Conservation (phyloP, 2,888 invertebrate genomes). For the Blera fallax region DNA sequence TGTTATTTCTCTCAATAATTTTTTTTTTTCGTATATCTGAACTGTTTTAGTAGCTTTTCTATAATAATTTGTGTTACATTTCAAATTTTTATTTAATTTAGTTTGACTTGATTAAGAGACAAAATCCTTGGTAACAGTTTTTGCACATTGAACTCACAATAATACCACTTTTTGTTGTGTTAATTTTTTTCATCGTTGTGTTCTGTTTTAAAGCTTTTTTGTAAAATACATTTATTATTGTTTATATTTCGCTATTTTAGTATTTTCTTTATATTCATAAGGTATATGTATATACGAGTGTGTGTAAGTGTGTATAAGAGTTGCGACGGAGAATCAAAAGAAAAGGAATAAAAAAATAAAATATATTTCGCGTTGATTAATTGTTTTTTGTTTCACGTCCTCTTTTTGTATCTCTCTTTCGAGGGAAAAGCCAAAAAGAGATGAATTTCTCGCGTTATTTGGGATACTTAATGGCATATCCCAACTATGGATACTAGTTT, state of each 20-base stretch:
- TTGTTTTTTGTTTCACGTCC: constrained; percentile 58
- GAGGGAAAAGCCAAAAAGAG: background rate
- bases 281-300: constrained; percentile 27
- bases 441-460: background rate
- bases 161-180: constrained; percentile 17
- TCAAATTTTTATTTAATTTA: constrained; percentile 4
- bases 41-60: constrained; percentile 19
- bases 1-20: background rate
- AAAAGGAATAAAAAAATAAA: constrained; percentile 51
- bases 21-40: constrained; percentile 6
- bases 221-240: constrained; percentile 51
- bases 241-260: constrained; percentile 58
- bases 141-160: constrained; percentile 56
- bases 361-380: constrained; percentile 57
- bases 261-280: constrained; percentile 19
- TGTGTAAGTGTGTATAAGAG: constrained; percentile 23
- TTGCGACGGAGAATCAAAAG: constrained; percentile 43
- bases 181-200: too few relatives aligned
- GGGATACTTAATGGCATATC: background rate
- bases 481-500: background rate
- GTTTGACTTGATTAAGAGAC: constrained; percentile 8
- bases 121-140: constrained; percentile 1
- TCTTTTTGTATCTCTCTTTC: constrained; percentile 69
- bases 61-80: background rate
- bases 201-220: constrained; percentile 63